A percentile compares a stretch with the other conserved stretches of the same genome.
These are phyloP conservation scores for Drosophila asahinai DNA, from an alignment of 1,140 invertebrate genomes.

Conservation along the genomic window DNA sequence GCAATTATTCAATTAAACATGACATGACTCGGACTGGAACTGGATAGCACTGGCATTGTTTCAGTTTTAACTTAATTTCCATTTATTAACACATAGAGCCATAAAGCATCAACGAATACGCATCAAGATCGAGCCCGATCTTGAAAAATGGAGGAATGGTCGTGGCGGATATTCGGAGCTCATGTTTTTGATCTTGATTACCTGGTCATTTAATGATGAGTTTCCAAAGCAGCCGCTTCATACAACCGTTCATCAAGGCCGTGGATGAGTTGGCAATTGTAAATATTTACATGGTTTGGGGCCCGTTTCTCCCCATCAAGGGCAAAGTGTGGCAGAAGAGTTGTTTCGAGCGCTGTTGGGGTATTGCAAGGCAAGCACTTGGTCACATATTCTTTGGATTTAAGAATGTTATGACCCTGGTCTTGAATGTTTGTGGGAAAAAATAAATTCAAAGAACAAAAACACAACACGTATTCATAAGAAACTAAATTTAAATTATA, in stretches of 20 bases:
- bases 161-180: slow-evolving; percentile 31
- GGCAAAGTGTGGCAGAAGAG: slow-evolving; percentile 42
- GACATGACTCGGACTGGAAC: slow-evolving; percentile 40
- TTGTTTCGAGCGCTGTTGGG: slow-evolving; percentile 10
- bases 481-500: not conserved
- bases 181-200: slow-evolving; percentile 54
- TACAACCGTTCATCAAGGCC: slow-evolving; percentile 46
- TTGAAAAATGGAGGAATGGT: slow-evolving; percentile 25
- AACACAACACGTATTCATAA: not conserved
- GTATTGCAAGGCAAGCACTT: slow-evolving; percentile 40
- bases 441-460: not conserved
- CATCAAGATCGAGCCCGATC: slow-evolving; percentile 37
- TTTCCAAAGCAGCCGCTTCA: slow-evolving; percentile 19
- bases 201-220: slow-evolving; percentile 46
- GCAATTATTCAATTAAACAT: slow-evolving; percentile 59
- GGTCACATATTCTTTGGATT: slow-evolving; percentile 31
- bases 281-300: slow-evolving; percentile 58
- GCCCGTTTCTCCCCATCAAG: slow-evolving; percentile 20
- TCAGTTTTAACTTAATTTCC: slow-evolving; percentile 32
- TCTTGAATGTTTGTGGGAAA: slow-evolving; percentile 11
- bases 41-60: slow-evolving; percentile 63
- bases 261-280: slow-evolving; percentile 54
- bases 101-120: slow-evolving; percentile 27
- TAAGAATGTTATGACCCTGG: slow-evolving; percentile 14
- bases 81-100: slow-evolving; percentile 45